A percentile compares a stretch with the other conserved stretches of the same genome.
phyloP scores from a whole-genome alignment of 1,140 invertebrate genomes.

The Schlechtendalia chinensis region DNA sequence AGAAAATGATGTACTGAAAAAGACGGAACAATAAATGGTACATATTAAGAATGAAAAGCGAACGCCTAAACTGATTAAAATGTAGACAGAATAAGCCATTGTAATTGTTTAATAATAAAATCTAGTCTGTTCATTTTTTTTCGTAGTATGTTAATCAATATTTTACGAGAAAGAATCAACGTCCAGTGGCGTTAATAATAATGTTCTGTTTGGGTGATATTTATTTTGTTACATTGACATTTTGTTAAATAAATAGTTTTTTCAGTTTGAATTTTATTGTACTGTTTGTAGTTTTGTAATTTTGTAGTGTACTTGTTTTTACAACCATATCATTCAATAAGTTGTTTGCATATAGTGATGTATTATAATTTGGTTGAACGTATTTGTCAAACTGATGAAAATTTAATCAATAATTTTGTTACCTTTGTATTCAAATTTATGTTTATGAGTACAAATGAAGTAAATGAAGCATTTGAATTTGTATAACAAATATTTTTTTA shows the following conservation, averaged over 20 bases:
- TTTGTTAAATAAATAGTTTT: conserved; percentile 40
- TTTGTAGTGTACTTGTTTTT: no score
- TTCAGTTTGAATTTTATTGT: conserved; percentile 9
- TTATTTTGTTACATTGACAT: conserved; percentile 43
- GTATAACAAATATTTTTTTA: no score
- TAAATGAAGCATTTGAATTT: no score
- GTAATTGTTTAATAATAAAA: conserved; percentile 30
- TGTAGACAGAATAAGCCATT: conserved; percentile 30
- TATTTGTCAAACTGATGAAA: no score
- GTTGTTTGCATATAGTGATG: no score
- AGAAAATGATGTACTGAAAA: conserved; percentile 37
- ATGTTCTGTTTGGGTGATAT: conserved; percentile 41
- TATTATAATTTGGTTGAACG: no score
- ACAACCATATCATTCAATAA: no score
- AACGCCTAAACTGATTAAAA: background rate
- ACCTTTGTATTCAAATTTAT: no score
- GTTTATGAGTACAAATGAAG: no score
- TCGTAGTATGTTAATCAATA: conserved; percentile 27
- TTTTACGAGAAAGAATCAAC: conserved; percentile 20
- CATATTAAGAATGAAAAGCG: background rate
- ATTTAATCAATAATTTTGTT: no score
- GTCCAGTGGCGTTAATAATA: conserved; percentile 19
- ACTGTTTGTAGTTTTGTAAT: background rate
- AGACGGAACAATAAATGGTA: conserved; percentile 16
- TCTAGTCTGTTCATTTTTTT: conserved; percentile 48